A percentile compares a stretch with the other conserved stretches of the same genome.
phyloP scores from a whole-genome alignment of 2,113 vertebrate genomes.

The Dipodomys ordii region DNA sequence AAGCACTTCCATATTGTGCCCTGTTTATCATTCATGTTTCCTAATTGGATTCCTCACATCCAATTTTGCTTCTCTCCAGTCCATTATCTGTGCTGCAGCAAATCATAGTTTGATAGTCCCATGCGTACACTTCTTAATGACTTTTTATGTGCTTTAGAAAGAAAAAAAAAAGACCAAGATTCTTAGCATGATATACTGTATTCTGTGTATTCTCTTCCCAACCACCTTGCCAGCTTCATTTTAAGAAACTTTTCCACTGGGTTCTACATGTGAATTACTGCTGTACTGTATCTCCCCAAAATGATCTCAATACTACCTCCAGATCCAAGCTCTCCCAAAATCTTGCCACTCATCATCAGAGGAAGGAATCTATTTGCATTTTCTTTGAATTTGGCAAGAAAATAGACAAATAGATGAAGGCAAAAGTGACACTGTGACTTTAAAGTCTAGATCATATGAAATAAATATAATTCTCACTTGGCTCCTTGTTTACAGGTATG shows the following conservation, averaged over 20 bases:
- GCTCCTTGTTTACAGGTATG: accelerated
- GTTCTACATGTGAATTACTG: not conserved
- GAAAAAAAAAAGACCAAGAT: not conserved
- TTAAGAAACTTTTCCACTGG: not conserved
- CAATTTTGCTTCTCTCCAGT: not conserved
- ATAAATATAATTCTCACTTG: not conserved
- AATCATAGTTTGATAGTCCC: not conserved
- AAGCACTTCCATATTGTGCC: not conserved
- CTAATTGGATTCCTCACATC: not conserved
- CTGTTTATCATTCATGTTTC: not conserved
- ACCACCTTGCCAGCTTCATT: not conserved
- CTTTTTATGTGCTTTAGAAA: not conserved
- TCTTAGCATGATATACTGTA: not conserved
- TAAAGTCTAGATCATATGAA: not conserved
- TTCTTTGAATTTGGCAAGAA: not conserved
- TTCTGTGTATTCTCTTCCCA: not conserved
- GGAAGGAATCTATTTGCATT: not conserved
- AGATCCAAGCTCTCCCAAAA: not conserved
- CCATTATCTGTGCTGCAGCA: not conserved
- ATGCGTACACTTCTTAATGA: not conserved
- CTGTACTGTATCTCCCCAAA: not conserved
- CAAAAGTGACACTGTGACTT: not conserved
- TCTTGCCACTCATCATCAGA: not conserved
- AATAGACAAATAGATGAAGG: not conserved
- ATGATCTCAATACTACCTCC: not conserved